Conservation (phyloP, 1,140 invertebrate species). For the Anastrepha ludens region DNA sequence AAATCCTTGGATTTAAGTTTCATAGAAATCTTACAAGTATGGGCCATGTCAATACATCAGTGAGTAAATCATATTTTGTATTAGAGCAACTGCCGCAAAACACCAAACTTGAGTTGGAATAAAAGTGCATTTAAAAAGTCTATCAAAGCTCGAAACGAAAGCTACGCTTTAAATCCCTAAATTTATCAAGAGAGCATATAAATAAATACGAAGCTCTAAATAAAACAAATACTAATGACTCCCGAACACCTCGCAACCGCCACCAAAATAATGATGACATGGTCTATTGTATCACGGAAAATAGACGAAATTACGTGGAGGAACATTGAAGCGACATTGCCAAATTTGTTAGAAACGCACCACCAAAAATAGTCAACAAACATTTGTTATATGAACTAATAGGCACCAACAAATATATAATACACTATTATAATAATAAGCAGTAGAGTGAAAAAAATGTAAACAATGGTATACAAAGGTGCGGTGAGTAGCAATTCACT, state of each 20-base stretch:
- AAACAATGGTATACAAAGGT: constrained; percentile 56
- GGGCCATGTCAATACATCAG: no score
- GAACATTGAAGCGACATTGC: constrained; percentile 27
- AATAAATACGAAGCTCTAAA: no score
- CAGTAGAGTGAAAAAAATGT: not conserved
- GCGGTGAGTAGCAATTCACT: not conserved
- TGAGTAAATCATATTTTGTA: no score
- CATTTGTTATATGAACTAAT: not conserved
- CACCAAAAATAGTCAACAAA: constrained; percentile 44
- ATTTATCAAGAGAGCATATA: no score
- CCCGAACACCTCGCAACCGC: not conserved
- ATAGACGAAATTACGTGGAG: constrained; percentile 30
- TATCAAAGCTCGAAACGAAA: no score
- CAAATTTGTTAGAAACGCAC: constrained; percentile 54
- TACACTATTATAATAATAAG: not conserved
- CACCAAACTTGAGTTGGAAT: no score
- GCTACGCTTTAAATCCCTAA: no score
- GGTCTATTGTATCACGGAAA: not conserved
- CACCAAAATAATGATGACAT: constrained; percentile 1
- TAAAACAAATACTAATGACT: no score
- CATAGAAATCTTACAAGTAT: no score
- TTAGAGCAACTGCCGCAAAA: no score
- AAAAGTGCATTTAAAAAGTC: no score
- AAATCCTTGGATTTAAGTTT: no score
- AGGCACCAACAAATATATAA: constrained; percentile 16